Conservation (phyloP, 1,140 invertebrate genomes). For the Diorhabda carinulata region DNA sequence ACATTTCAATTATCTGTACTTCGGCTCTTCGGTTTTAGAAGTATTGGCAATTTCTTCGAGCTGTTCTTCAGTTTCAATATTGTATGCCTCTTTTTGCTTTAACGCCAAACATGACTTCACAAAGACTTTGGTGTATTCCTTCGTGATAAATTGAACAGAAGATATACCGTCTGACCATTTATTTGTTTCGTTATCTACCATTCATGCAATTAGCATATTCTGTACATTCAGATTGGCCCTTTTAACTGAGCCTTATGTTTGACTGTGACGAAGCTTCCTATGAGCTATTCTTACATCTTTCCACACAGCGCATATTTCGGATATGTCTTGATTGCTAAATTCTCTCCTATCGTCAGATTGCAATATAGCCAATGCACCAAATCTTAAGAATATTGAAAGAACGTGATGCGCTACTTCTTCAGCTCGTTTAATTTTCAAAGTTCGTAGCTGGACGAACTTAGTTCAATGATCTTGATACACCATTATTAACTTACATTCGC, state of each 20-base stretch:
- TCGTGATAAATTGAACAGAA: constrained; percentile 43
- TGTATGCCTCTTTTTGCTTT: too few species aligned
- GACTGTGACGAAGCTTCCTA: constrained; percentile 8
- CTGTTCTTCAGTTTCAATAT: too few species aligned
- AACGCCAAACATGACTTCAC: too few species aligned
- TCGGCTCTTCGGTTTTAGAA: too few species aligned
- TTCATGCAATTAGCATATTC: constrained; percentile 44
- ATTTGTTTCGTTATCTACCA: constrained; percentile 35
- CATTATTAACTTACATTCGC: constrained; percentile 48
- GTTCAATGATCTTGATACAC: constrained; percentile 51
- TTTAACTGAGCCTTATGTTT: constrained; percentile 27
- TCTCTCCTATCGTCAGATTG: constrained; percentile 23
- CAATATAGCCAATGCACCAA: constrained; percentile 31
- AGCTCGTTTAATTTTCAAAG: constrained; percentile 29
- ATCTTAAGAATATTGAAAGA: constrained; percentile 35
- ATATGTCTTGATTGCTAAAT: constrained; percentile 28
- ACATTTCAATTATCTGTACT: too few species aligned
- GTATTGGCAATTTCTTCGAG: too few species aligned
- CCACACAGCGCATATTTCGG: background rate
- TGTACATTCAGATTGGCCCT: constrained; percentile 42
- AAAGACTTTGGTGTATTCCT: constrained; percentile 9
- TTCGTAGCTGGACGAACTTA: constrained; percentile 47
- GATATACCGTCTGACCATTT: constrained; percentile 43
- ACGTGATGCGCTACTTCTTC: constrained; percentile 33
- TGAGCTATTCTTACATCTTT: background rate